Evolutionary conservation across 1,140 invertebrate genomes (phyloP).

Genomic region (Ostrea edulis): DNA sequence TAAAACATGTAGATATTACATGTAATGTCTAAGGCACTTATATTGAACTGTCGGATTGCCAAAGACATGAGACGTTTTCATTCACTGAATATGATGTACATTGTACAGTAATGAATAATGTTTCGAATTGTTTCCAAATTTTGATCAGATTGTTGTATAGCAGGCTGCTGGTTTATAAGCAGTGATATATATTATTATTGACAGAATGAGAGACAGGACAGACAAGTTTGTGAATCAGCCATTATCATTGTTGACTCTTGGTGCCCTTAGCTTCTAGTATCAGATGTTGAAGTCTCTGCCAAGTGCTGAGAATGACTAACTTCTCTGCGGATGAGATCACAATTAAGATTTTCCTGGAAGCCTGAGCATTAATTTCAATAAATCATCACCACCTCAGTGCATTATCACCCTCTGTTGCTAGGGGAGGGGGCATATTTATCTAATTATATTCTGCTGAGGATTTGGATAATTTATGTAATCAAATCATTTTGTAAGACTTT

Average conservation of each 20-base stretch:
- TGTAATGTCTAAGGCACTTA: too few relatives aligned
- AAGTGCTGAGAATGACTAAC: constrained; percentile 18
- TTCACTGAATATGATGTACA: too few relatives aligned
- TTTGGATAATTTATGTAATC: too few relatives aligned
- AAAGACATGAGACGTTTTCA: too few relatives aligned
- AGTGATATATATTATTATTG: too few relatives aligned
- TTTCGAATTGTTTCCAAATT: too few relatives aligned
- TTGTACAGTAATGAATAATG: too few relatives aligned
- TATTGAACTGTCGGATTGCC: too few relatives aligned
- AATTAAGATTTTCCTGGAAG: constrained; percentile 3
- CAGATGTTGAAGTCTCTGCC: not conserved
- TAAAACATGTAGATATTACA: too few relatives aligned
- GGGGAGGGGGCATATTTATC: not conserved
- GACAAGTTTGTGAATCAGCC: not conserved
- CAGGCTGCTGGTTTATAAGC: too few relatives aligned
- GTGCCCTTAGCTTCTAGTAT: not conserved
- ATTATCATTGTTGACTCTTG: not conserved
- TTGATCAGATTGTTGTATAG: too few relatives aligned
- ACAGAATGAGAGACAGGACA: not conserved
- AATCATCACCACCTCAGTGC: not conserved
- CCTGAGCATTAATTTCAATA: not conserved
- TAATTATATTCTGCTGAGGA: not conserved
- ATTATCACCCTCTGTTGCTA: not conserved
- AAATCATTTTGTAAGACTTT: not conserved
- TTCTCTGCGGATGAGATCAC: constrained; percentile 16